Conservation (phyloP, 2,888 invertebrate species). For the Orthosia cruda region DNA sequence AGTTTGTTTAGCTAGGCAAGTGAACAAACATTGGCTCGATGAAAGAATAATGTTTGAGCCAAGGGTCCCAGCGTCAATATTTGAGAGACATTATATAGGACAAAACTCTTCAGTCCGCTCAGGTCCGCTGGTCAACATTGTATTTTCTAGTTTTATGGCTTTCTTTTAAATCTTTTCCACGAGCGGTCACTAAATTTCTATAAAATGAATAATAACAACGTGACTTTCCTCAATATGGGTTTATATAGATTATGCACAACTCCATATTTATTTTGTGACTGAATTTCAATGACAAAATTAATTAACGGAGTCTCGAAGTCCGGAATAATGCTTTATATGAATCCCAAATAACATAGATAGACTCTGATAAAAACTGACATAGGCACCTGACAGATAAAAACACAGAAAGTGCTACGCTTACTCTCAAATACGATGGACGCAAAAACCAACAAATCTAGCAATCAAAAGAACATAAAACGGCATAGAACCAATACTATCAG, state of each 20-base stretch:
- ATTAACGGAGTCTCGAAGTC: background rate
- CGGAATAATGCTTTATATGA: background rate
- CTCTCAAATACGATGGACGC: too few species aligned
- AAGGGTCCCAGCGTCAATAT: conserved; percentile 62
- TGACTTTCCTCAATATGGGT: background rate
- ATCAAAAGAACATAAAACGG: too few species aligned
- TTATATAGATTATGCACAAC: background rate
- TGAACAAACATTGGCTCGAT: conserved; percentile 62
- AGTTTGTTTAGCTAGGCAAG: conserved; percentile 61
- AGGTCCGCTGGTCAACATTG: conserved; percentile 39
- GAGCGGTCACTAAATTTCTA: background rate
- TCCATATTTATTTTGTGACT: background rate
- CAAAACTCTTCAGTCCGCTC: conserved; percentile 37
- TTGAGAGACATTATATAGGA: conserved; percentile 61
- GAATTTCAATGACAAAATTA: background rate
- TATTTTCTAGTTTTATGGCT: conserved; percentile 48
- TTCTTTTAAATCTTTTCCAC: conserved; percentile 33
- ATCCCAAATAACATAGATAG: background rate
- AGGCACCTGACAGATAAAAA: too few species aligned
- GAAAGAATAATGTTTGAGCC: conserved; percentile 68
- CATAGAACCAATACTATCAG: too few species aligned
- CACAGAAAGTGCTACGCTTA: too few species aligned
- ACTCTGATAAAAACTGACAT: background rate
- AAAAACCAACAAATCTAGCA: too few species aligned
- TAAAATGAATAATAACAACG: background rate